These are phyloP conservation scores for Protomyctophum bolini DNA, from an alignment of 2,113 vertebrate species.

Conservation along the genomic window DNA sequence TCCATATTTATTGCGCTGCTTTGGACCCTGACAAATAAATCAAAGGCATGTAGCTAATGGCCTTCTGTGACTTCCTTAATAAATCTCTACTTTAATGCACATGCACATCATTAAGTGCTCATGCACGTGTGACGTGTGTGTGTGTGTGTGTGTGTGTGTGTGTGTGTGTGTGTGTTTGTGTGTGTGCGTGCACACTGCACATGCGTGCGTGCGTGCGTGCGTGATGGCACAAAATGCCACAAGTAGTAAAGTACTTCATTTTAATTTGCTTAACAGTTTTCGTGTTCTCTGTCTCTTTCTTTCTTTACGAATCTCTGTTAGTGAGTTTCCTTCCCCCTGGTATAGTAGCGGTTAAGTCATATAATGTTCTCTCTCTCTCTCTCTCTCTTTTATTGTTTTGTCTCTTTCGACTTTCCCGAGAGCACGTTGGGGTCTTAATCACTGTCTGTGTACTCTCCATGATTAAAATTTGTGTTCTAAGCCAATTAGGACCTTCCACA, in stretches of 20 bases:
- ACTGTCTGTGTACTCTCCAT: constrained; percentile 27
- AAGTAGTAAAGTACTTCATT: constrained; percentile 45
- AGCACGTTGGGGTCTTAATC: constrained; percentile 42
- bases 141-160: constrained; percentile 27
- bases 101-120: constrained; percentile 62
- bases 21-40: constrained; percentile 65
- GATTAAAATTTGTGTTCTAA: constrained; percentile 59
- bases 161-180: constrained; percentile 27
- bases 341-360: too few species aligned
- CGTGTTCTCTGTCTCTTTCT: neutral
- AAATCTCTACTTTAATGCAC: constrained; percentile 62
- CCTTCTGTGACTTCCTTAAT: constrained; percentile 61
- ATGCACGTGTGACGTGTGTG: constrained; percentile 27
- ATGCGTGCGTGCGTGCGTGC: constrained; percentile 28
- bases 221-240: constrained; percentile 53
- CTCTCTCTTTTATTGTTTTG: neutral
- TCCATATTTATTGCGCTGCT: constrained; percentile 72
- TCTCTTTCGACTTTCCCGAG: constrained; percentile 11
- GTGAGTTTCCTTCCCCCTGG: too few species aligned
- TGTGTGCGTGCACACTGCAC: constrained; percentile 9
- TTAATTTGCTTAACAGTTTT: constrained; percentile 61
- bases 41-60: constrained; percentile 65
- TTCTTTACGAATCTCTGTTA: neutral
- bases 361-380: neutral
- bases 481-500: constrained; percentile 61